Conservation (phyloP, 2,888 invertebrate genomes). For the Drosophila subsilvestris region DNA sequence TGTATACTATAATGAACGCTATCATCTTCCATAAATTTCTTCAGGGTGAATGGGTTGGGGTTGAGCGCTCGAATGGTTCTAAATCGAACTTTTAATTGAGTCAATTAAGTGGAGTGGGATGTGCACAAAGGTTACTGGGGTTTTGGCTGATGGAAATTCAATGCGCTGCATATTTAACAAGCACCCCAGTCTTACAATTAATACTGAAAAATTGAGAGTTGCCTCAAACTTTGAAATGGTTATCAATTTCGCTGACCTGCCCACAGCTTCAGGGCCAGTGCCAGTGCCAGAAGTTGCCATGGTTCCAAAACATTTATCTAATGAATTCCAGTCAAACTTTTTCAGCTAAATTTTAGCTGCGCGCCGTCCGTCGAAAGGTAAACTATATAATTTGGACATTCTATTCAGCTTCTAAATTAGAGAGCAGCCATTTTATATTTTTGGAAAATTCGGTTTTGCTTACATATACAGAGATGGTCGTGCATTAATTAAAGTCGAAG, state of each 20-base stretch:
- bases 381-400: not conserved
- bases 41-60: conserved; percentile 15
- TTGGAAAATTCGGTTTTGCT: not conserved
- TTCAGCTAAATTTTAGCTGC: not conserved
- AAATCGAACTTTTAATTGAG: conserved; percentile 41
- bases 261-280: not conserved
- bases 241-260: conserved; percentile 26
- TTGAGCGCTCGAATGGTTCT: not conserved
- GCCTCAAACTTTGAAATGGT: conserved; percentile 31
- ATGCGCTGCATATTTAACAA: conserved; percentile 32
- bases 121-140: not conserved
- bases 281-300: conserved; percentile 6
- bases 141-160: conserved; percentile 23
- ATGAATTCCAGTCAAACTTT: not conserved
- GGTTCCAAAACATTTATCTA: conserved; percentile 1
- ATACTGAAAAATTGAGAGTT: conserved; percentile 15
- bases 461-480: not conserved
- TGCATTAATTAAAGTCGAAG: not conserved
- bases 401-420: not conserved
- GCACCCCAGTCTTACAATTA: conserved; percentile 25
- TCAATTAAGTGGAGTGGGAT: conserved; percentile 34
- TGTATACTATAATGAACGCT: conserved; percentile 14
- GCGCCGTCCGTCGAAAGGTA: not conserved
- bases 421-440: not conserved
- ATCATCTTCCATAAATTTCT: conserved; percentile 11